Conservation (phyloP, 2,888 invertebrate species). For the Drosophila nr. perissopoda region DNA sequence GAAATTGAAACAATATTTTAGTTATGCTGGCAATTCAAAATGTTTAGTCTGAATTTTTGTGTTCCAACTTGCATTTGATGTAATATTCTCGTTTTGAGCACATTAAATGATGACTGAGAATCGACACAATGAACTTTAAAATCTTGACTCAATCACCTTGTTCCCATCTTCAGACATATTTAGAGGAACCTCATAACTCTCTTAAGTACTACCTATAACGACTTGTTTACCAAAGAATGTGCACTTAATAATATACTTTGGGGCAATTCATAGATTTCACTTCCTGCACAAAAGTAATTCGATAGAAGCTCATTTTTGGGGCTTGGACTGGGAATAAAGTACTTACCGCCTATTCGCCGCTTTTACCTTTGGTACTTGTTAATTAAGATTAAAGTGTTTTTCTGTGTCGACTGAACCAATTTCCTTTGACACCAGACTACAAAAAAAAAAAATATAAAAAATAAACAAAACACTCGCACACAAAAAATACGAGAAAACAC, state of each 20-base stretch:
- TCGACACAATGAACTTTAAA: not conserved
- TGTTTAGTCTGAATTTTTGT: not conserved
- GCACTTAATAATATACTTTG: not conserved
- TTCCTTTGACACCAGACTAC: not conserved
- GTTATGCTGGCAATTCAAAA: not conserved
- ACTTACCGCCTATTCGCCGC: constrained; percentile 23
- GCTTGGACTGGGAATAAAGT: not conserved
- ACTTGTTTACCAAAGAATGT: not conserved
- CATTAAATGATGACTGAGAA: not conserved
- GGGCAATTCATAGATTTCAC: not conserved
- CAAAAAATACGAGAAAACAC: not conserved
- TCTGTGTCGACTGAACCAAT: not conserved
- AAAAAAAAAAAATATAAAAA: constrained; percentile 5
- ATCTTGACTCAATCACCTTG: not conserved
- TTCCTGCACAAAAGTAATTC: not conserved
- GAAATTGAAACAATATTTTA: not conserved
- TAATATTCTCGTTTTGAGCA: too few relatives aligned
- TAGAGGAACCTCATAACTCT: not conserved
- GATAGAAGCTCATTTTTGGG: not conserved
- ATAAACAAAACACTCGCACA: constrained; percentile 10
- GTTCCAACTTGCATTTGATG: not conserved
- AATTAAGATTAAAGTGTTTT: constrained; percentile 6
- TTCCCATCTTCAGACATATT: not conserved
- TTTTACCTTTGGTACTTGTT: constrained; percentile 4
- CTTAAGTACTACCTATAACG: not conserved